A percentile compares a stretch with the other conserved stretches of the same genome.
phyloP scores from a whole-genome alignment of 2,797 vertebrate species.

The Pristis pectinata region DNA sequence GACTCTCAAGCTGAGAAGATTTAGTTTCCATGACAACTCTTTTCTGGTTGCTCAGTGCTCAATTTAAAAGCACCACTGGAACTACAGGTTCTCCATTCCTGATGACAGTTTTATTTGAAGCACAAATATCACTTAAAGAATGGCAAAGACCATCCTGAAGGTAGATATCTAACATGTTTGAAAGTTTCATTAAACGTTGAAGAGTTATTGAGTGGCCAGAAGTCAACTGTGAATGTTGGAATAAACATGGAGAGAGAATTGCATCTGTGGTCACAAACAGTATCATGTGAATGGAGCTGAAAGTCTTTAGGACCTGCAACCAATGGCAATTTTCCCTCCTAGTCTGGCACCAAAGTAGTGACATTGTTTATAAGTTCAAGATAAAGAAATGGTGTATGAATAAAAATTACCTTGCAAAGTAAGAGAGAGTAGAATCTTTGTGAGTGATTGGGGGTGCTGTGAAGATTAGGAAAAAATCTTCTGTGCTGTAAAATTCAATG shows the following conservation, averaged over 20 bases:
- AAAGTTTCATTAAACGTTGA: neutral
- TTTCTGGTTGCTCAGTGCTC: neutral
- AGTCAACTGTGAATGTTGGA: neutral
- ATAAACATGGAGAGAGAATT: no score
- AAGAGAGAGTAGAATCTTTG: neutral
- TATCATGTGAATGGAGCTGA: no score
- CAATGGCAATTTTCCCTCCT: no score
- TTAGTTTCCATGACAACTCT: constrained; percentile 12
- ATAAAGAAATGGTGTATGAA: neutral
- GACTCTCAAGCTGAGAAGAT: neutral
- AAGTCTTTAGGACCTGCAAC: no score
- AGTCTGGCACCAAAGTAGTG: neutral
- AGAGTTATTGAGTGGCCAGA: neutral
- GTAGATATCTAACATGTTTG: neutral
- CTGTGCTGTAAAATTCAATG: no score
- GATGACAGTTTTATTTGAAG: neutral
- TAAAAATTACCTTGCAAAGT: neutral
- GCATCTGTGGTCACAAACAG: no score
- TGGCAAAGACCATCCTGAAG: neutral
- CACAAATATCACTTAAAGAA: neutral
- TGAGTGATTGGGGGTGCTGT: neutral
- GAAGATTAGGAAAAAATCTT: neutral
- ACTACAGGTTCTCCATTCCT: neutral
- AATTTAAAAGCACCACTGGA: neutral
- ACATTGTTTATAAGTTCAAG: neutral